Evolutionary conservation across 1,140 invertebrate species (phyloP).

Genomic region (Heliconius congener): DNA sequence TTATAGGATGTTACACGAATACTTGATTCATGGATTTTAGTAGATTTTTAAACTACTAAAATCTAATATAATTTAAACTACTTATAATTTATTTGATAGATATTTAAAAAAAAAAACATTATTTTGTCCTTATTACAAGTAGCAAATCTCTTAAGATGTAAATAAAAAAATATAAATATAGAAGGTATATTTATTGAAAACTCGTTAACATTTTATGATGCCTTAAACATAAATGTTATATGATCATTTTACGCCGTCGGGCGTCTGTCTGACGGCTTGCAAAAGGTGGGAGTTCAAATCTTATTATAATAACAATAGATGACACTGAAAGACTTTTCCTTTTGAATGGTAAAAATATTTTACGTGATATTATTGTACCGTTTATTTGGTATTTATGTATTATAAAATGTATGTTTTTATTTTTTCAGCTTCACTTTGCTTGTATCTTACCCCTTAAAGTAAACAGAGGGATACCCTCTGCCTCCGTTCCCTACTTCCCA

Average conservation of each 20-base stretch:
- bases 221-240: constrained; percentile 2
- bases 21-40: no score
- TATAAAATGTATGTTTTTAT: no score
- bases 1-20: no score
- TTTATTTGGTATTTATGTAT: no score
- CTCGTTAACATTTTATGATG: not conserved
- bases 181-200: not conserved
- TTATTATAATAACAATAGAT: not conserved
- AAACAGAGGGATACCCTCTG: no score
- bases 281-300: constrained; percentile 8
- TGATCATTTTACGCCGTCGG: not conserved
- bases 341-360: not conserved
- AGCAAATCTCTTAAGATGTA: not conserved
- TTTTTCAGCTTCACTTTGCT: no score
- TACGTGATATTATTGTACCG: not conserved
- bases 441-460: no score
- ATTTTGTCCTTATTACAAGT: not conserved
- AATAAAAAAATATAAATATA: not conserved
- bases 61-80: no score
- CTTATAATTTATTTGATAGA: no score
- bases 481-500: no score
- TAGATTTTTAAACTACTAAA: no score
- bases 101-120: not conserved
- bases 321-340: not conserved
- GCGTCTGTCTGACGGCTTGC: not conserved